These are phyloP conservation scores for Papilio protenor DNA, from an alignment of 2,888 invertebrate genomes.

Conservation along the genomic window DNA sequence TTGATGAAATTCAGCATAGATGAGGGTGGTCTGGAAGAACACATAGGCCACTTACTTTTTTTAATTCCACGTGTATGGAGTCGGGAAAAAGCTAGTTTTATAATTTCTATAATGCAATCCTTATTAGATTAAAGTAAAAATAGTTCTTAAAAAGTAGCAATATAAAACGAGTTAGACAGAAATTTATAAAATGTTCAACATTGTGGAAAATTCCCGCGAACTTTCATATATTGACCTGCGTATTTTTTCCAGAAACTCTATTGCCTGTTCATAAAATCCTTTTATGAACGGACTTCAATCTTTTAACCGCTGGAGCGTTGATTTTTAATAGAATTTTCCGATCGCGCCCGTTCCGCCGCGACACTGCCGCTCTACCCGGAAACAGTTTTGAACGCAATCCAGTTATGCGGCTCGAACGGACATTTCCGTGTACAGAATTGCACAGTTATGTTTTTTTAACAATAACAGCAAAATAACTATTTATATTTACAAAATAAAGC, in stretches of 20 bases:
- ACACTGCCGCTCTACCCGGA: background rate
- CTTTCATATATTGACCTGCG: background rate
- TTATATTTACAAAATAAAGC: no score
- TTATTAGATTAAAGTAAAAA: no score
- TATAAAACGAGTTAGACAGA: background rate
- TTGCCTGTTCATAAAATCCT: constrained; percentile 15
- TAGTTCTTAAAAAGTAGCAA: background rate
- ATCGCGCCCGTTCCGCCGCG: constrained; percentile 4
- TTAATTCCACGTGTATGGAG: no score
- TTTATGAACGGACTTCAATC: constrained; percentile 36
- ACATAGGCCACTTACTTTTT: no score
- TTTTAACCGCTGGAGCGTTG: constrained; percentile 31
- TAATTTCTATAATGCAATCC: background rate
- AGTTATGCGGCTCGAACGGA: constrained; percentile 33
- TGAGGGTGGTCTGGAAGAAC: no score
- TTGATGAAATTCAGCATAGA: no score
- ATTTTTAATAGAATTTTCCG: constrained; percentile 42
- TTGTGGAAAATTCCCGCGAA: background rate
- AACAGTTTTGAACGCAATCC: constrained; percentile 32
- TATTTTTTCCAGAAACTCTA: constrained; percentile 2
- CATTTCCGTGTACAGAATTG: constrained; percentile 8
- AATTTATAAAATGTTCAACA: background rate
- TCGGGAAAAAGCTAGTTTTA: background rate
- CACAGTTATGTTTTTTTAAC: background rate
- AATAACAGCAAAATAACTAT: no score